Percentiles rank a stretch among this genome's conserved stretches.
Evolutionary conservation across 2,888 invertebrate species (phyloP).

Genomic region (Notocelia uddmanniana): DNA sequence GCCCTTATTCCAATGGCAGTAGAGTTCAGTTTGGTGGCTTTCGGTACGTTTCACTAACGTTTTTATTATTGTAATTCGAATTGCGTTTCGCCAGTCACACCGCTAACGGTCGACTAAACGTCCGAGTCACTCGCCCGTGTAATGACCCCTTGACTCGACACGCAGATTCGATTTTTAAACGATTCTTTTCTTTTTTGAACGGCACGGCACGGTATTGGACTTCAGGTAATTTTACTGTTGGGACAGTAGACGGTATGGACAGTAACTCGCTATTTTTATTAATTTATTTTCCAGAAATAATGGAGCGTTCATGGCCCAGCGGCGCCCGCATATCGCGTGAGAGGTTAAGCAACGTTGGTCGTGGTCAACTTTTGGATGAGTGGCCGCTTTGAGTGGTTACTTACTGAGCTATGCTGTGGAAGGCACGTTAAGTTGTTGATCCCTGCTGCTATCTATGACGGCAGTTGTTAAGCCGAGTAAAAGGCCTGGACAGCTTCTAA

Average conservation of each 20-base stretch:
- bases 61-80: slow-evolving; percentile 45
- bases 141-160: slow-evolving; percentile 42
- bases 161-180: slow-evolving; percentile 43
- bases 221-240: slow-evolving; percentile 10
- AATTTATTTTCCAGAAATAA: too few species aligned
- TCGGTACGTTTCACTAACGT: slow-evolving; percentile 37
- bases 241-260: slow-evolving; percentile 13
- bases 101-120: slow-evolving; percentile 42
- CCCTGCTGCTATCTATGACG: too few species aligned
- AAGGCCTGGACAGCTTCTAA: too few species aligned
- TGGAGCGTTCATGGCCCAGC: too few species aligned
- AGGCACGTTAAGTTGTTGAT: too few species aligned
- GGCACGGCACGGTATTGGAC: not conserved
- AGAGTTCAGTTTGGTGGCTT: slow-evolving; percentile 2
- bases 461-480: too few species aligned
- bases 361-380: too few species aligned
- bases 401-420: too few species aligned
- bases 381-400: too few species aligned
- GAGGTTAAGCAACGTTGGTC: too few species aligned
- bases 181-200: slow-evolving; percentile 27
- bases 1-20: not conserved
- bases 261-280: not conserved
- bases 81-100: slow-evolving; percentile 43
- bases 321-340: too few species aligned
- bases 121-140: slow-evolving; percentile 39